These are phyloP conservation scores for Cyclina sinensis DNA, from an alignment of 1,140 invertebrate species.

Conservation along the genomic window DNA sequence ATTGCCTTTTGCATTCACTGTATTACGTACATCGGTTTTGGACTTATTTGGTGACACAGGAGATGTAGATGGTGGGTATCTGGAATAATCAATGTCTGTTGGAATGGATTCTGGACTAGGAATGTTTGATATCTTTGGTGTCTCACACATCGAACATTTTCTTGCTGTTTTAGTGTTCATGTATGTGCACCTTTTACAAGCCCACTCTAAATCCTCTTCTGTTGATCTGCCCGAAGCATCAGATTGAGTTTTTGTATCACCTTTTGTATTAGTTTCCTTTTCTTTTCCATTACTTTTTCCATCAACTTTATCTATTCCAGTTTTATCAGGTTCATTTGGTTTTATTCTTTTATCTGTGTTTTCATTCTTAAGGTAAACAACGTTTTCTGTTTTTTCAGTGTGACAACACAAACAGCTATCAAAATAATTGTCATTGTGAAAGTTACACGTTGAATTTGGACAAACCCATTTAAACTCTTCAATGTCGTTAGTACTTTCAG, in stretches of 20 bases:
- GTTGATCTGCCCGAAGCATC: neutral
- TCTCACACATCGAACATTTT: constrained; percentile 75
- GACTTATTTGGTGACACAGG: constrained; percentile 44
- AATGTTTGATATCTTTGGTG: constrained; percentile 73
- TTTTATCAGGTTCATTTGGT: constrained; percentile 22
- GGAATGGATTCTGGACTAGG: constrained; percentile 76
- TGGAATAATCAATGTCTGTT: constrained; percentile 69
- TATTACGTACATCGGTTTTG: neutral
- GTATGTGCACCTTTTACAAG: constrained; percentile 75
- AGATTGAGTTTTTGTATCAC: neutral
- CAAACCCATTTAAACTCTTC: constrained; percentile 44
- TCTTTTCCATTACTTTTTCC: neutral
- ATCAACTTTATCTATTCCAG: constrained; percentile 11
- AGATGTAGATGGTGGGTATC: constrained; percentile 67
- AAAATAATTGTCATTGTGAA: constrained; percentile 32
- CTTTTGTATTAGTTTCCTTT: neutral
- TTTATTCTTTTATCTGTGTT: constrained; percentile 3
- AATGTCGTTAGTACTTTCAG: neutral
- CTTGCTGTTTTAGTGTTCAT: constrained; percentile 57
- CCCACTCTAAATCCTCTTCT: constrained; percentile 55
- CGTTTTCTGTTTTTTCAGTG: constrained; percentile 19
- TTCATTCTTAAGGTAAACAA: constrained; percentile 1
- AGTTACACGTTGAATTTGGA: constrained; percentile 21
- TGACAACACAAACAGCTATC: constrained; percentile 49
- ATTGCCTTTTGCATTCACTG: neutral